Base-by-base conservation (phyloP, 2,888 invertebrate genomes). In the Lithophane socia region DNA sequence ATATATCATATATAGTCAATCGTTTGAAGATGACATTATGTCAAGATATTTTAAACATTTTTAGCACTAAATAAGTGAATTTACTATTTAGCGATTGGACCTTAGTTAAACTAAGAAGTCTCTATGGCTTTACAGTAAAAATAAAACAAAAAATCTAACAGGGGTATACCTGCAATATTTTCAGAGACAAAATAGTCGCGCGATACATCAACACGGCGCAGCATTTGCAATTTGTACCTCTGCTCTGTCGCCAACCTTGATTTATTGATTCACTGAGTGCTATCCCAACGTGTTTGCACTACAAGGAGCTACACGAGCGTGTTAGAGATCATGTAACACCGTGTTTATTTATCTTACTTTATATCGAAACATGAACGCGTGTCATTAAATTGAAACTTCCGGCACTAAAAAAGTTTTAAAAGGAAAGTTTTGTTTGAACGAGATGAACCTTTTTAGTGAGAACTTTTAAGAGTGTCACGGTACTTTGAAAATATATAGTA, bases 191-290 rank as follows among this genome's bases (percentile, higher is more conserved):
- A 29, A 52, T 21, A 67, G 29, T 29, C 49, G 21, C 29, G 1
- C 47, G 13, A 76, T 80, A 78, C 82, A 88, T 89, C 88, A 87
- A 83, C 86, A 52, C 61, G 21, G 16, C 56, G 54, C 78, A 90
- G 90, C 90, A 93, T 93, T 93, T 86, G 91, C 92, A 92, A 93
- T 92, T 92, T 91, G 89, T 89, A 82, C 84, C 82, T 79, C 66
- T 76, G 54, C 86, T 88, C 86, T 88, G 88, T 87, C 88, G 75
- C 63, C 42, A 68, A 63, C 63, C 66, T 49, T 83, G 79, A 75
- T 83, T 79, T 77, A 84, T 84, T 80, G 81, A 82, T 82, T 82
- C 61, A 49, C 71, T 56, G 68, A 73, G 65, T 56, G 56, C 64
- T 60, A 44, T 29, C 10, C 29, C 44, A 37, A 69, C 84, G 68